Evolutionary conservation across 23 tunicate species (phyloP), one percentile per base, ranked within the genome.

Genomic region (Clavelina lepadiformis): DNA sequence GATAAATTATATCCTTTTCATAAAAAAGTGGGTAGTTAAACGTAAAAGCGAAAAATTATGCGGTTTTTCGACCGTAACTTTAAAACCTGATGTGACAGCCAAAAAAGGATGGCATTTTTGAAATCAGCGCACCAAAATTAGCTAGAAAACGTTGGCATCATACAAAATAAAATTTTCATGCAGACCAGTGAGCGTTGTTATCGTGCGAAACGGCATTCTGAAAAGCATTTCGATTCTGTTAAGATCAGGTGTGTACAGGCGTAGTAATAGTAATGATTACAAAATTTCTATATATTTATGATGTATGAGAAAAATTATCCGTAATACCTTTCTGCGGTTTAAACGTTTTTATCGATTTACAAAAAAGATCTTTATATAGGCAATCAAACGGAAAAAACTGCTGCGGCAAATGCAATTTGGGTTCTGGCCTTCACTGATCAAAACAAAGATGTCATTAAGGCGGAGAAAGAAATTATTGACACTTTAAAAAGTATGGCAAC

Each of bases 351-450:
- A 8, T 8, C 11, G 15, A 41, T 15, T 41, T 41, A 15, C 11
- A 41, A 41, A 41, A 11, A 41, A 41, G 15, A 41, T 53, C 22
- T 53, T 15, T 53, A 3, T 49, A 5, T 81, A 83, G 92, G 82
- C 23, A 31, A 52, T 30, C 68, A 57, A 2, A 38, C 28, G 3
- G 92, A 83, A 61, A 58, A 76, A 56, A 25, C 47, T 8, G 54
- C 60, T 21, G 76, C 77, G 4, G 83, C 83, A 1, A 58, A 69
- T 31, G 3, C 57, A 35, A 58, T 69, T 22, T 83, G 92, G 92
- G 92, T 83, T 31, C 67, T 83, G 33, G 61, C 92, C 5, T 83
- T 83, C 49, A 46, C 27, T 11, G 58, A 76, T 21, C 27, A 62
- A 60, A 83, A 83, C 30, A 61, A 63, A 36, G 26, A 37, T 4